A percentile compares a stretch with the other conserved stretches of the same genome.
Conservation (phyloP, 2,888 invertebrate species). For the Troglohyphantes excavatus region DNA sequence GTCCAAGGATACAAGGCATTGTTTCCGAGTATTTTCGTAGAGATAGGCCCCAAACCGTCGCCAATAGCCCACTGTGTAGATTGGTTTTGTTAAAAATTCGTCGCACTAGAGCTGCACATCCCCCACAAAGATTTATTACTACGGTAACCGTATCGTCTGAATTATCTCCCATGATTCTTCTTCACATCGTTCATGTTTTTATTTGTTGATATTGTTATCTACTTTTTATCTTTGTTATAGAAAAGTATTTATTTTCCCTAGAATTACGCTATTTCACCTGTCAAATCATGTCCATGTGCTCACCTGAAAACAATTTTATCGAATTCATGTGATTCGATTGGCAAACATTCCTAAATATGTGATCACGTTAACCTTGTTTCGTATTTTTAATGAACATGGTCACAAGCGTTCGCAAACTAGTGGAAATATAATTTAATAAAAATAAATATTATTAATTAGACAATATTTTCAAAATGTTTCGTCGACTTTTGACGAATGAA, state of each 20-base stretch:
- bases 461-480: constrained; percentile 53
- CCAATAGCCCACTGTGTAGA: too few relatives aligned
- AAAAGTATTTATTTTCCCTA: not conserved
- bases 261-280: not conserved
- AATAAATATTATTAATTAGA: not conserved
- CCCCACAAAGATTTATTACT: too few relatives aligned
- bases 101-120: too few relatives aligned
- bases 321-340: not conserved
- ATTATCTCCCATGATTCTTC: not conserved
- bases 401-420: not conserved
- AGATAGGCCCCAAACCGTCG: too few relatives aligned
- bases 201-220: not conserved
- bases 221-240: not conserved
- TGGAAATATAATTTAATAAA: not conserved
- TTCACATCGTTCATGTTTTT: not conserved
- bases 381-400: not conserved
- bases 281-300: not conserved
- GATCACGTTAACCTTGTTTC: not conserved
- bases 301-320: constrained; percentile 7
- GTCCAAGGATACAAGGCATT: too few relatives aligned
- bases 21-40: too few relatives aligned
- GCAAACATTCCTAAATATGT: not conserved
- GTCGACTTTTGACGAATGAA: constrained; percentile 68
- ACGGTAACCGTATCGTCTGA: too few relatives aligned
- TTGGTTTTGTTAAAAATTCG: too few relatives aligned